Conservation (phyloP, 1,140 invertebrate species). For the Coenobita brevimanus region DNA sequence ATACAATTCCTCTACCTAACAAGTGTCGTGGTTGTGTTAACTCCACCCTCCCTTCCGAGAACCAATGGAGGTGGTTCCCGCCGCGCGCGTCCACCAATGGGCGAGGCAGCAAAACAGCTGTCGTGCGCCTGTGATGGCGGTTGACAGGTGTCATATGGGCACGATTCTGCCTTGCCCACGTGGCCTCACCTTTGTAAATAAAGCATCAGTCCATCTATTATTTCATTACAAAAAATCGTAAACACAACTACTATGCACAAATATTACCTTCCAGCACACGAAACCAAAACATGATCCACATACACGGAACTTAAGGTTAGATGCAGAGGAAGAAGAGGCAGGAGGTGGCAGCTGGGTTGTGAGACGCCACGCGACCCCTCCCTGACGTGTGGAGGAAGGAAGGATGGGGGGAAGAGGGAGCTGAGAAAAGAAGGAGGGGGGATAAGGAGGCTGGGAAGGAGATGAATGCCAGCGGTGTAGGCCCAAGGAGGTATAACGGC, state of each 20-base stretch:
- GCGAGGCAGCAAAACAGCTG: slow-evolving; percentile 58
- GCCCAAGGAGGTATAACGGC: slow-evolving; percentile 43
- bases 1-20: neutral
- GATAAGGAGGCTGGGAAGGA: slow-evolving; percentile 24
- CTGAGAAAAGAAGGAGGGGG: neutral
- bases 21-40: neutral
- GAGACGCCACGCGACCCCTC: slow-evolving; percentile 51
- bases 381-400: slow-evolving; percentile 25
- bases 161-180: slow-evolving; percentile 56
- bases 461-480: slow-evolving; percentile 47
- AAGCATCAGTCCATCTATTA: neutral
- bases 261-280: neutral
- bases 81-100: slow-evolving; percentile 41
- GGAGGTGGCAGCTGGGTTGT: neutral
- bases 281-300: neutral
- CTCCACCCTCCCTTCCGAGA: slow-evolving; percentile 24
- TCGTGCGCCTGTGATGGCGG: slow-evolving; percentile 67
- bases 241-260: neutral
- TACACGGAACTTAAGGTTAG: neutral
- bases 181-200: slow-evolving; percentile 49
- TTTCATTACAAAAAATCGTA: neutral
- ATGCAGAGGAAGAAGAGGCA: neutral
- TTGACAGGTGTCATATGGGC: slow-evolving; percentile 69
- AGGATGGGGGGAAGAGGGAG: slow-evolving; percentile 3
- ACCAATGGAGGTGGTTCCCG: slow-evolving; percentile 58